Percentiles rank a stretch among this genome's conserved stretches.
phyloP scores from a whole-genome alignment of 2,797 vertebrate genomes.

The Darevskia nairensis region DNA sequence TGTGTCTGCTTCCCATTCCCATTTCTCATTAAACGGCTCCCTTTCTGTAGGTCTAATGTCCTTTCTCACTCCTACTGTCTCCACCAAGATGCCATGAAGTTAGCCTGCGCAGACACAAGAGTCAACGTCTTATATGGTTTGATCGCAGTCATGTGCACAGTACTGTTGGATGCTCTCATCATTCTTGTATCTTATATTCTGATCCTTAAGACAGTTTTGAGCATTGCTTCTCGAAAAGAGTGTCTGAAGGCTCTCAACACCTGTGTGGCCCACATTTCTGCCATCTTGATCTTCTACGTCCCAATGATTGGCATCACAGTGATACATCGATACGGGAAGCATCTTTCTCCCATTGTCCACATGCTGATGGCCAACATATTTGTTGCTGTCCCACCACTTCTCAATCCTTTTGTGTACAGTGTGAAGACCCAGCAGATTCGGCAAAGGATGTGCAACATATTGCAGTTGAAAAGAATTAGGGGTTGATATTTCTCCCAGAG shows the following conservation, averaged over 20 bases:
- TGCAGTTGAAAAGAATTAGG: neutral
- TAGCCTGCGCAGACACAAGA: slow-evolving; percentile 72
- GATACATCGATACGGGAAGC: slow-evolving; percentile 45
- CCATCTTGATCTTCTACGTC: slow-evolving; percentile 48
- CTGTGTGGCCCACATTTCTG: slow-evolving; percentile 54
- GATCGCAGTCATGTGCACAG: too few species aligned
- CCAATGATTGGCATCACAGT: slow-evolving; percentile 44
- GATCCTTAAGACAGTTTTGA: slow-evolving; percentile 53
- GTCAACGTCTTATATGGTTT: neutral
- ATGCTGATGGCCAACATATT: slow-evolving; percentile 51
- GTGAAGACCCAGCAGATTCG: slow-evolving; percentile 34
- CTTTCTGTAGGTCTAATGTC: slow-evolving; percentile 49
- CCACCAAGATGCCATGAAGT: slow-evolving; percentile 70
- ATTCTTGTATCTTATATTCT: slow-evolving; percentile 47
- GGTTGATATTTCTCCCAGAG: too few species aligned
- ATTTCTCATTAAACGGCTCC: slow-evolving; percentile 51
- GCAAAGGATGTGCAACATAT: neutral
- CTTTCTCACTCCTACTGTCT: slow-evolving; percentile 77
- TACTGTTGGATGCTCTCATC: neutral
- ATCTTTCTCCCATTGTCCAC: slow-evolving; percentile 31
- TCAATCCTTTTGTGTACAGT: slow-evolving; percentile 47
- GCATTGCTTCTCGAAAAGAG: slow-evolving; percentile 35
- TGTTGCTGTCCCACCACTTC: slow-evolving; percentile 42
- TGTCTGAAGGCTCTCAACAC: slow-evolving; percentile 53
- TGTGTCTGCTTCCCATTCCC: slow-evolving; percentile 42